These are phyloP conservation scores for Rhipidura dahli DNA, from an alignment of 2,113 vertebrate species.

Conservation along the genomic window DNA sequence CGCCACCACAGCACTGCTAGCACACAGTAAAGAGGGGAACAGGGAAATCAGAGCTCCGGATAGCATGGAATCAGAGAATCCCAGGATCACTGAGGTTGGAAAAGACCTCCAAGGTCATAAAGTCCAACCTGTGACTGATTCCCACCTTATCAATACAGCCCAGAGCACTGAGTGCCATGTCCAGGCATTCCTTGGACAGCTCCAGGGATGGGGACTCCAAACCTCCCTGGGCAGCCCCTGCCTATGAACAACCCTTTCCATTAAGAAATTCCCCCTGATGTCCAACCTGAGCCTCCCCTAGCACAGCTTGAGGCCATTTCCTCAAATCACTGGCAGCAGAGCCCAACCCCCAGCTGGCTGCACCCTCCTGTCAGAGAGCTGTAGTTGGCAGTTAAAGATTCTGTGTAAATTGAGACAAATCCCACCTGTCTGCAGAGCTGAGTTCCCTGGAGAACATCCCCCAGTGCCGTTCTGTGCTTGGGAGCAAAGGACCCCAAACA, in stretches of 20 bases:
- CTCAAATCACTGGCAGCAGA: neutral
- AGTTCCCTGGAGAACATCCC: neutral
- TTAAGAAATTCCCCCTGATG: neutral
- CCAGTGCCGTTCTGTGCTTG: fast-evolving
- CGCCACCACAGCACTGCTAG: neutral
- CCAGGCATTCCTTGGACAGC: neutral
- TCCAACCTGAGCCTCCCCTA: neutral
- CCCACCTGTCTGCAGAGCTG: neutral
- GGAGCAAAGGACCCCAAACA: neutral
- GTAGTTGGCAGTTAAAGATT: neutral
- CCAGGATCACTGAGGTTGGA: neutral
- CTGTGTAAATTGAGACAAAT: neutral
- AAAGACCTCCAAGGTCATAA: neutral
- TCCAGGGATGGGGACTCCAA: neutral
- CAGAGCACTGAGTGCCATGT: neutral
- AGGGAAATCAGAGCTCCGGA: neutral
- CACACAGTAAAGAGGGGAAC: fast-evolving
- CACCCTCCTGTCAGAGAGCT: neutral
- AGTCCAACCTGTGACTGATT: neutral
- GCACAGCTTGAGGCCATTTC: neutral
- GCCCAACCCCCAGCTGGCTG: no score
- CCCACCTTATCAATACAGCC: neutral
- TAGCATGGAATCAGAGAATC: neutral
- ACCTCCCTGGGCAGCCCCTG: neutral
- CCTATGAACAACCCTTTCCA: neutral